Evolutionary conservation across 2,888 invertebrate genomes (phyloP).

Genomic region (Ennomos erosarius): DNA sequence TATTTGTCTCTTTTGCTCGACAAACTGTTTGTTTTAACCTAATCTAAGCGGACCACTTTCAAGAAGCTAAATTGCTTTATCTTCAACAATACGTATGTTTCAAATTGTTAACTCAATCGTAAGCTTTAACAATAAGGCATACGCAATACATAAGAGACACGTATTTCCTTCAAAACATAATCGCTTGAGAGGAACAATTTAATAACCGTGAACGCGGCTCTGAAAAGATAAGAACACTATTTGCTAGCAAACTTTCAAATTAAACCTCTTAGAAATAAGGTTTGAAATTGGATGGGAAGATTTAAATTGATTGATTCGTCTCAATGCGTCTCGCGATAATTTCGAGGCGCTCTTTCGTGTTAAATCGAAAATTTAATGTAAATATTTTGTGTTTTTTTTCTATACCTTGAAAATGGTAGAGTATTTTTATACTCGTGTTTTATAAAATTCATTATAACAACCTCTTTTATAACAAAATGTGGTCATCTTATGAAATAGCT

Average conservation of each 20-base stretch:
- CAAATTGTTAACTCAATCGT: conserved; percentile 2
- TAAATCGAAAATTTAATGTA: conserved; percentile 52
- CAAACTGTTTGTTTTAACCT: too few relatives aligned
- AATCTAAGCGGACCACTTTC: too few relatives aligned
- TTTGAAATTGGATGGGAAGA: conserved; percentile 5
- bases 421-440: not conserved
- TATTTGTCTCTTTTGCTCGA: too few relatives aligned
- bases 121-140: conserved; percentile 7
- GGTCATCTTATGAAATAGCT: too few relatives aligned
- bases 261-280: not conserved
- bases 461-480: too few relatives aligned
- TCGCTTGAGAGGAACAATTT: conserved; percentile 28
- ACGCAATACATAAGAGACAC: conserved; percentile 1
- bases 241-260: not conserved
- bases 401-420: conserved; percentile 7
- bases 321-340: conserved; percentile 47
- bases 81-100: not conserved
- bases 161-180: conserved; percentile 17
- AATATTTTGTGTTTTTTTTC: conserved; percentile 41
- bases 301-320: conserved; percentile 42
- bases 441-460: conserved; percentile 4
- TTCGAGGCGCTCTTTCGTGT: conserved; percentile 52
- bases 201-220: conserved; percentile 23
- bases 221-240: conserved; percentile 2
- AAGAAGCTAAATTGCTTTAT: too few relatives aligned